phyloP scores from a whole-genome alignment of 2,797 vertebrate species.

The Thamnophis elegans region DNA sequence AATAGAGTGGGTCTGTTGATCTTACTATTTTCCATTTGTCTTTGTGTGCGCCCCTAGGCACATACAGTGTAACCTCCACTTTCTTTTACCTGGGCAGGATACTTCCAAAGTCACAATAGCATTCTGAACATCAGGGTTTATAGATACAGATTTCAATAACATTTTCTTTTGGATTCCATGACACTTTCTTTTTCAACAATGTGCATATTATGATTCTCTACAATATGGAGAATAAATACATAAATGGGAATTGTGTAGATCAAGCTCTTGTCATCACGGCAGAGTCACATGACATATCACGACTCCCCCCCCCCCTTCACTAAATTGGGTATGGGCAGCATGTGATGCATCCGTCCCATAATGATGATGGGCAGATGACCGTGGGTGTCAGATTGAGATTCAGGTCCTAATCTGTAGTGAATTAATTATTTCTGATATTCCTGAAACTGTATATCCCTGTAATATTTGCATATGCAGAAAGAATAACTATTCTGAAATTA shows the following conservation, averaged over 20 bases:
- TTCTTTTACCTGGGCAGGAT: not conserved
- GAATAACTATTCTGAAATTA: not conserved
- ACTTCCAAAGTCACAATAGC: not conserved
- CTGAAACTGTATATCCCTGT: not conserved
- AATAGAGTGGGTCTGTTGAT: not conserved
- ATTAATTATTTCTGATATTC: not conserved
- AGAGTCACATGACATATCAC: fast-evolving
- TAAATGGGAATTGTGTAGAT: not conserved
- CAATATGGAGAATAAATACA: not conserved
- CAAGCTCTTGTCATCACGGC: too few relatives aligned
- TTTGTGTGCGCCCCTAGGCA: not conserved
- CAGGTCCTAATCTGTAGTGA: not conserved
- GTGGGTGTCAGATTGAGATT: not conserved
- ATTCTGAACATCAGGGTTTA: not conserved
- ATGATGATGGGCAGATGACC: not conserved
- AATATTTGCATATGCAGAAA: not conserved
- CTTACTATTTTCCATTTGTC: not conserved
- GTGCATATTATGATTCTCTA: not conserved
- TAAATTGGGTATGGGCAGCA: too few relatives aligned
- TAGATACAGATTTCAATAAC: not conserved
- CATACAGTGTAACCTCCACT: not conserved
- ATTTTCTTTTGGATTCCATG: not conserved
- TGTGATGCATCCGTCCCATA: not conserved
- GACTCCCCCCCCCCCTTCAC: too few relatives aligned
- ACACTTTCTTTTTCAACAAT: not conserved